Percentiles rank a stretch among this genome's conserved stretches.
Conservation (phyloP, 2,888 invertebrate species). For the Prosapia bicincta region DNA sequence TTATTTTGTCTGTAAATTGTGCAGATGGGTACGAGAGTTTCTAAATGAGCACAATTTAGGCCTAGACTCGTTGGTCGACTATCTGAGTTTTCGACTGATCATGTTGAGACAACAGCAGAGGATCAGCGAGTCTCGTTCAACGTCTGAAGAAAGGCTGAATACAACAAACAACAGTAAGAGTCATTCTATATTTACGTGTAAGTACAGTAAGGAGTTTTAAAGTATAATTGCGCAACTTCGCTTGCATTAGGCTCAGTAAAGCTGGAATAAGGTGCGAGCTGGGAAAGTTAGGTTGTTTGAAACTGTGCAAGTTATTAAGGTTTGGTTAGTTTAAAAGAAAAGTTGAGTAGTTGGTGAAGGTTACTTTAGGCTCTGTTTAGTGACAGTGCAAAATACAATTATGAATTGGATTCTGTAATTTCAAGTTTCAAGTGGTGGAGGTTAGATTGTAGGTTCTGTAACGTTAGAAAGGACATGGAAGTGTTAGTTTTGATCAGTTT, state of each 20-base stretch:
- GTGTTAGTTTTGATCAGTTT: no score
- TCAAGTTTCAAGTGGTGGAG: no score
- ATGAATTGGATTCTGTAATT: no score
- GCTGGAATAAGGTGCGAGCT: background rate
- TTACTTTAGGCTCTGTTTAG: no score
- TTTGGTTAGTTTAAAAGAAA: no score
- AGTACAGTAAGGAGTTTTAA: background rate
- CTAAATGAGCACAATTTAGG: conserved; percentile 95
- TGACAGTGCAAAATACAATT: no score
- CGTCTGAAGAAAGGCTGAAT: conserved; percentile 68
- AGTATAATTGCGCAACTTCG: background rate
- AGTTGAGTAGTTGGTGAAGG: no score
- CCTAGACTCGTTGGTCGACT: conserved; percentile 94
- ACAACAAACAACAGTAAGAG: conserved; percentile 27
- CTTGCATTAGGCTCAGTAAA: background rate
- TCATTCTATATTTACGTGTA: background rate
- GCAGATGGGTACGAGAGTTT: conserved; percentile 97
- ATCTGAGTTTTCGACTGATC: conserved; percentile 89
- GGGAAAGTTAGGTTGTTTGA: no score
- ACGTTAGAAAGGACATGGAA: no score
- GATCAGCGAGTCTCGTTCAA: conserved; percentile 68
- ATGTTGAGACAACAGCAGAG: conserved; percentile 93
- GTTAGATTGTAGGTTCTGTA: no score
- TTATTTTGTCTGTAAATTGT: conserved; percentile 38
- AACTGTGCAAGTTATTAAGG: no score